Conservation (phyloP, 2,888 invertebrate genomes). For the Drosophila falleni region DNA sequence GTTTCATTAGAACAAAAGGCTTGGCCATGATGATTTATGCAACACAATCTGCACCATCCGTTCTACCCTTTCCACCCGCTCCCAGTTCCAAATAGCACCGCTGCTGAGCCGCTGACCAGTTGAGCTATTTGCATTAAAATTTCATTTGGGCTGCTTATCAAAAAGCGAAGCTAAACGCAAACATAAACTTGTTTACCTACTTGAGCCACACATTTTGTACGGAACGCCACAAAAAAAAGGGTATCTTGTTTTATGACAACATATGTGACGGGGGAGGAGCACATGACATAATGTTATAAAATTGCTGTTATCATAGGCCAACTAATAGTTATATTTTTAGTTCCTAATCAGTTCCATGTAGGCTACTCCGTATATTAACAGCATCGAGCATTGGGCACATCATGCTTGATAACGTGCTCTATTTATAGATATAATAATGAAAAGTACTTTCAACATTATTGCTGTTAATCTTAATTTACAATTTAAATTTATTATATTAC, state of each 20-base stretch:
- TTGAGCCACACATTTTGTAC: conserved; percentile 19
- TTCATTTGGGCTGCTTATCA: conserved; percentile 60
- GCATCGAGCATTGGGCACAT: background rate
- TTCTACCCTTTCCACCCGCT: background rate
- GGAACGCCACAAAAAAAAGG: background rate
- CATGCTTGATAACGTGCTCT: background rate
- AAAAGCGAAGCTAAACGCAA: conserved; percentile 28
- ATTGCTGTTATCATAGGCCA: conserved; percentile 6
- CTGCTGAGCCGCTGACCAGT: conserved; percentile 46
- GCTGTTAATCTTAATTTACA: background rate
- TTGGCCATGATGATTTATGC: conserved; percentile 72
- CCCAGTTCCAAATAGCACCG: background rate
- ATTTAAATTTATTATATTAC: background rate
- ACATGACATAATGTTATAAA: conserved; percentile 19
- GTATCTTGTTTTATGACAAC: conserved; percentile 19
- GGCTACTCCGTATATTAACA: background rate
- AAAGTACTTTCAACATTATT: background rate
- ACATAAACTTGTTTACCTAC: conserved; percentile 37
- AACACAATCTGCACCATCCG: conserved; percentile 32
- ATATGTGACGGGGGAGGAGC: conserved; percentile 3
- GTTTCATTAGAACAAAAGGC: conserved; percentile 62
- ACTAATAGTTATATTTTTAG: conserved; percentile 7
- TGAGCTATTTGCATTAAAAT: conserved; percentile 73
- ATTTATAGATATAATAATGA: background rate
- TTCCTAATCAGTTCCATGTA: background rate